Percentiles rank a stretch among this genome's conserved stretches.
These are phyloP conservation scores for Florisuga fusca DNA, from an alignment of 2,797 vertebrate species.

Conservation along the genomic window DNA sequence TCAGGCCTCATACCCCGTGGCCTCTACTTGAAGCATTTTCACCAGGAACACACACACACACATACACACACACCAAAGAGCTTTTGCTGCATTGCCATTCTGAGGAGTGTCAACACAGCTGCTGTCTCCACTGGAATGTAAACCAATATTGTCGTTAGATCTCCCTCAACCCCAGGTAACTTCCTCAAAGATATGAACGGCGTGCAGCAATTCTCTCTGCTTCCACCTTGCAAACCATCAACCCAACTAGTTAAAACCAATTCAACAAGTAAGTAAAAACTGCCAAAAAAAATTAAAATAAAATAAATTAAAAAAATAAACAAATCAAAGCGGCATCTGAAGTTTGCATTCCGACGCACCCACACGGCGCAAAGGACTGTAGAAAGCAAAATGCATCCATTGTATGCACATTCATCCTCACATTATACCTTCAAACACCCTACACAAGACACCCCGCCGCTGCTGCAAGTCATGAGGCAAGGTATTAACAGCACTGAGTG, in stretches of 20 bases:
- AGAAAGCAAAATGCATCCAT: not conserved
- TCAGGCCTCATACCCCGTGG: not conserved
- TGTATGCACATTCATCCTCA: not conserved
- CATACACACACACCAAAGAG: not conserved
- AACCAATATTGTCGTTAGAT: conserved; percentile 79
- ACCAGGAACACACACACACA: conserved; percentile 1
- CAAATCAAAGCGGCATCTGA: not conserved
- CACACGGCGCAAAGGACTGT: not conserved
- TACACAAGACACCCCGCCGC: not conserved
- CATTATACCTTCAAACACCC: not conserved
- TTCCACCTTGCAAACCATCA: not conserved
- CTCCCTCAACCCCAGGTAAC: conserved; percentile 71
- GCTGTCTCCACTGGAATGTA: conserved; percentile 81
- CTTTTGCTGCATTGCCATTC: conserved; percentile 39
- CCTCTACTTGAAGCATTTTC: conserved; percentile 59
- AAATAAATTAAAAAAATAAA: not conserved
- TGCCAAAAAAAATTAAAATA: no score
- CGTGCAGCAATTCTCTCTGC: not conserved
- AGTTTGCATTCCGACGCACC: accelerated
- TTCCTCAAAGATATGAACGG: conserved; percentile 72
- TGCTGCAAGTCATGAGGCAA: not conserved
- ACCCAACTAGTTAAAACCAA: not conserved
- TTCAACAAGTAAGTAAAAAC: not conserved
- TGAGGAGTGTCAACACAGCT: conserved; percentile 81
- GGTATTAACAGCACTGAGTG: not conserved